Base-by-base conservation (phyloP, 2,113 vertebrate species). In the Toxotes chatareus region DNA sequence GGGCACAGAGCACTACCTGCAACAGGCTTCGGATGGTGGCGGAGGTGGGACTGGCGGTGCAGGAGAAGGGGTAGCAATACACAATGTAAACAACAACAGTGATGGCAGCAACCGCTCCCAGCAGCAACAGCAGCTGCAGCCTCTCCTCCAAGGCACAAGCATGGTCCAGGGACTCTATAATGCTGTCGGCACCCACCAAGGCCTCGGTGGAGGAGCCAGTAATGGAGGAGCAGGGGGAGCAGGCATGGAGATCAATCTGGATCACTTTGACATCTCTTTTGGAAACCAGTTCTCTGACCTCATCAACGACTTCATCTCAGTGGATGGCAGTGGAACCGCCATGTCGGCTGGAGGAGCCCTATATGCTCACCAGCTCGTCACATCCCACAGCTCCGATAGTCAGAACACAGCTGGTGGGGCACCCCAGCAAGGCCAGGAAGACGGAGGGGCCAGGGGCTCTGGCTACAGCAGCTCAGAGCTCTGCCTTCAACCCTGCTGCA, bases 181-280 rank as follows among this genome's bases (percentile, higher is more conserved):
- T 0, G 40, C 93, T 4, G 94, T 95, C 0, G 96, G 96, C 84
- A 88, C 94, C 89, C 97, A 99, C 91, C 97, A 97, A 73, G 92
- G 94, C 79, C 92, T 95, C 23, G 88, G 88, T 5, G 93, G 93
- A 21, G 73, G 81, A 0, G 84, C 91, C 71, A 83, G 53, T 27
- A 93, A 91, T 4, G 94, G 95, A 10, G 94, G 89, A 55, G 96
- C 96, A 66, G 96, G 96, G 11, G 93, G 91, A 0, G 84, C 97
- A 0, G 94, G 97, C 93, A 98, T 99, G 97, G 98, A 99, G 94
- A 98, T 99, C 93, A 99, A 97, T 91, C 93, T 99, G 94, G 98
- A 99, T 92, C 98, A 99, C 94, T 99, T 99, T 59, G 98, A 99
- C 91, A 99, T 99, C 94, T 99, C 98, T 90, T 99, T 99, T 90